These are phyloP conservation scores for Hyperoplus lanceolatus DNA, from an alignment of 2,797 vertebrate genomes.

Conservation along the genomic window DNA sequence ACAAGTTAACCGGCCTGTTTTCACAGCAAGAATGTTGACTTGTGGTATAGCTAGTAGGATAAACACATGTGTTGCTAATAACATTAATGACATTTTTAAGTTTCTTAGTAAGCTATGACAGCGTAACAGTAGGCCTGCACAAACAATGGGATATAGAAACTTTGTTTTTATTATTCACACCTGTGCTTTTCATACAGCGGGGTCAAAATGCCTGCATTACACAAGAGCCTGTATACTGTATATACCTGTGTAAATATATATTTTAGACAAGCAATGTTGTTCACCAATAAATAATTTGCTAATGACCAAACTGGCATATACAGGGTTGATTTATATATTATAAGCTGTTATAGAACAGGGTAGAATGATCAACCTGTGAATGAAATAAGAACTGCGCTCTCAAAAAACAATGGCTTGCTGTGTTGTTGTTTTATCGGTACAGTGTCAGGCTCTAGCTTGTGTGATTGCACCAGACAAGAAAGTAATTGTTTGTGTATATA, in stretches of 20 bases:
- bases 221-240: background rate
- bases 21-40: background rate
- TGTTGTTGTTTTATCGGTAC: conserved; percentile 1
- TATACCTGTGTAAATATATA: background rate
- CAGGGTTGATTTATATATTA: background rate
- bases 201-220: background rate
- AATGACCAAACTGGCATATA: background rate
- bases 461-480: background rate
- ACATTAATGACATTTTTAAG: background rate
- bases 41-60: background rate
- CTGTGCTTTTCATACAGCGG: background rate
- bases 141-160: background rate
- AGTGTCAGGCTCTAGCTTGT: background rate
- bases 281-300: background rate
- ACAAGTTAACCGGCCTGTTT: background rate
- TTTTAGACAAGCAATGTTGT: background rate
- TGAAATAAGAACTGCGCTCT: conserved; percentile 5
- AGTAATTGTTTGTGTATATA: background rate
- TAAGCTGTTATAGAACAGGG: background rate
- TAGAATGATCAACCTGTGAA: conserved; percentile 5
- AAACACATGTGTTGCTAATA: background rate
- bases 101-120: background rate
- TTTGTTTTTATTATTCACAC: background rate
- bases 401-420: conserved; percentile 4
- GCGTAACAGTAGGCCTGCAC: background rate